These are phyloP conservation scores for Drosophila auraria DNA, from an alignment of 1,140 invertebrate genomes.

Conservation along the genomic window DNA sequence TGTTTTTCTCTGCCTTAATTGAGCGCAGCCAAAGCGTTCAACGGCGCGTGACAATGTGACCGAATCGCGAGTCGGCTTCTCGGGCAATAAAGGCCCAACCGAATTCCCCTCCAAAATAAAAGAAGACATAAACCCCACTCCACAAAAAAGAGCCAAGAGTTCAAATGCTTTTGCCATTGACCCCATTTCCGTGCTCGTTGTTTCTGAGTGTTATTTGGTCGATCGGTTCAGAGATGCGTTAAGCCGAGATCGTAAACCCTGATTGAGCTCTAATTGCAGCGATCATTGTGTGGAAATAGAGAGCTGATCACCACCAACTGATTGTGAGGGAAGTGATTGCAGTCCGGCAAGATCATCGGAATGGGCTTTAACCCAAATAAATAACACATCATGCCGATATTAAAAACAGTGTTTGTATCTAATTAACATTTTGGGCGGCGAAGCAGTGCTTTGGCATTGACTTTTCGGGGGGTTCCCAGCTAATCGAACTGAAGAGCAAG, in stretches of 20 bases:
- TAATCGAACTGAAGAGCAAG: conserved; percentile 6
- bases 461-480: conserved; percentile 19
- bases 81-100: conserved; percentile 15
- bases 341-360: conserved; percentile 41
- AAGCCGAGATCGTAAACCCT: conserved; percentile 25
- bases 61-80: conserved; percentile 38
- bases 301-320: conserved; percentile 27
- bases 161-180: conserved; percentile 82
- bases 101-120: conserved; percentile 28
- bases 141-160: conserved; percentile 56
- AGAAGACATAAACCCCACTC: conserved; percentile 12
- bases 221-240: conserved; percentile 32
- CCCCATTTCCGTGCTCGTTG: conserved; percentile 49
- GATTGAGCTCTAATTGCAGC: conserved; percentile 63
- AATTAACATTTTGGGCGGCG: conserved; percentile 21
- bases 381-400: conserved; percentile 29
- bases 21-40: conserved; percentile 44
- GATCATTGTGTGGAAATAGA: conserved; percentile 43
- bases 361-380: conserved; percentile 34
- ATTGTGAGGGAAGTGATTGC: conserved; percentile 63
- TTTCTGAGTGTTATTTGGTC: conserved; percentile 18
- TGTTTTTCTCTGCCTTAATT: conserved; percentile 51
- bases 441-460: conserved; percentile 32
- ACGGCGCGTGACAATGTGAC: conserved; percentile 72
- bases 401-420: conserved; percentile 16